Base-by-base conservation (phyloP, 2,888 invertebrate species). In the Polyploca ridens region DNA sequence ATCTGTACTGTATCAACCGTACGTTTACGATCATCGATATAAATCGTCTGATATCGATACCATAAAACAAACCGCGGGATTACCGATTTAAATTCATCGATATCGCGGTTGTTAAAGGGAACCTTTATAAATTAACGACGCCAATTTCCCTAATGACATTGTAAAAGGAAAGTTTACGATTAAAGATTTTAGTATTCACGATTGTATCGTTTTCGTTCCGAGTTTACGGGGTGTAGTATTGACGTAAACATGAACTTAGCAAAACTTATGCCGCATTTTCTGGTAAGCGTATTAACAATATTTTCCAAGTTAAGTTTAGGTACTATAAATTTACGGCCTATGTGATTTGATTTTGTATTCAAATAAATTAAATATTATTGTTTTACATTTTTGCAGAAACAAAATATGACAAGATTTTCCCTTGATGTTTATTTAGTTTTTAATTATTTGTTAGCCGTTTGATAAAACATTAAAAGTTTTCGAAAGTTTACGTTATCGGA, bases 91-190 rank as follows among this genome's bases (percentile, higher is more conserved):
- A 92, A 91, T 91, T 86, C 88, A 85, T 86, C 87, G 90, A 92
- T 93, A 92, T 84, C 86, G 80, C 78, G 86, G 85, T 90, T 87
- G 87, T 90, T 88, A 88, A 87, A 86, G 86, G 86, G 85, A 81
- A 83, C 83, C 84, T 88, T 88, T 91, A 90, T 89, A 91, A 91
- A 93, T 92, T 91, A 93, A 92, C 90, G 90, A 88, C 72, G 81
- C 85, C 90, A 92, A 93, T 94, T 93, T 93, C 88, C 91, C 90
- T 93, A 93, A 94, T 93, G 91, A 93, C 90, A 89, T 83, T 91
- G 91, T 93, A 91, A 93, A 93, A 90, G 91, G 87, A 88, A 92
- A 89, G 85, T 92, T 93, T 88, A 90, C 90, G 90, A 89, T 86
- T 85, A 83, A 84, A 82, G 80, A 79, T 83, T 86, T 82, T 75